A percentile compares a stretch with the other conserved stretches of the same genome.
phyloP scores from a whole-genome alignment of 2,113 vertebrate genomes.

The Pollachius pollachius region DNA sequence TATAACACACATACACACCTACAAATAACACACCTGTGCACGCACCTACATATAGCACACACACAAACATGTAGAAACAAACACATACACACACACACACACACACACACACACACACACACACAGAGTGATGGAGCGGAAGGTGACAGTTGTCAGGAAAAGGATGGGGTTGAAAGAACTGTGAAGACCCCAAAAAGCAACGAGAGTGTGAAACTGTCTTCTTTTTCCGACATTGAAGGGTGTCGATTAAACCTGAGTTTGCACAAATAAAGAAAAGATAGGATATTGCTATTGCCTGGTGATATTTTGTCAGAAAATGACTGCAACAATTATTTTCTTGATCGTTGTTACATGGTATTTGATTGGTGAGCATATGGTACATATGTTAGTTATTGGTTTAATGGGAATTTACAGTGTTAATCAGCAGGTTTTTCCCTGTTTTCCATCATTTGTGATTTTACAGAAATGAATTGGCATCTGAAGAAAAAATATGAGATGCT shows the following conservation, averaged over 20 bases:
- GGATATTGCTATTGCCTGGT: not conserved
- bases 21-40: not conserved
- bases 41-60: not conserved
- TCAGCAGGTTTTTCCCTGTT: too few relatives aligned
- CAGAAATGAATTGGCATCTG: too few relatives aligned
- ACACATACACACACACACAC: constrained; percentile 13
- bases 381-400: too few relatives aligned
- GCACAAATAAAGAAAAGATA: not conserved
- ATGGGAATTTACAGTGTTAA: too few relatives aligned
- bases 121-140: constrained; percentile 24
- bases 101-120: constrained; percentile 29
- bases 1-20: not conserved
- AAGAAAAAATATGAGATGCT: not conserved
- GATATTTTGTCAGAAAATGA: too few relatives aligned
- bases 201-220: not conserved
- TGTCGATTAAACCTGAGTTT: not conserved
- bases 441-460: too few relatives aligned
- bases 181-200: constrained; percentile 9
- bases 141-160: constrained; percentile 17
- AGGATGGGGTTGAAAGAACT: constrained; percentile 21
- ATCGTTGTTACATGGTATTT: too few relatives aligned
- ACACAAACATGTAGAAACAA: not conserved
- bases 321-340: too few relatives aligned
- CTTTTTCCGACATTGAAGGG: not conserved
- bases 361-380: too few relatives aligned